Evolutionary conservation across 2,113 vertebrate species (phyloP).

Genomic region (rabbit (Oryctolagus cuniculus)): mOryCun1.1 NC_091449.1:38738001-38738500

Average conservation of each 20-base stretch:
- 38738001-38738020: background rate
- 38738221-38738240: background rate
- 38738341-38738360: slow-evolving; percentile 47
- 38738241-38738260: slow-evolving; percentile 51
- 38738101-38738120: background rate
- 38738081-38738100: background rate
- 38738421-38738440: slow-evolving; percentile 83
- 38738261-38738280: slow-evolving; percentile 36
- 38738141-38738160: background rate
- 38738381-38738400: slow-evolving; percentile 42
- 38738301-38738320: slow-evolving; percentile 74
- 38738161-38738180: background rate
- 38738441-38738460: slow-evolving; percentile 88
- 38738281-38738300: background rate
- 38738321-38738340: slow-evolving; percentile 65
- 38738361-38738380: slow-evolving; percentile 56
- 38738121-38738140: background rate
- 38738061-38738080: background rate
- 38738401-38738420: slow-evolving; percentile 78
- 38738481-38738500: slow-evolving; percentile 89
- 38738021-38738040: background rate
- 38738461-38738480: slow-evolving; percentile 87
- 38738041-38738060: background rate
- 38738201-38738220: background rate
- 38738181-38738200: background rate